Base-by-base conservation (phyloP, 2,113 vertebrate species). In the Bufo gargarizans region DNA sequence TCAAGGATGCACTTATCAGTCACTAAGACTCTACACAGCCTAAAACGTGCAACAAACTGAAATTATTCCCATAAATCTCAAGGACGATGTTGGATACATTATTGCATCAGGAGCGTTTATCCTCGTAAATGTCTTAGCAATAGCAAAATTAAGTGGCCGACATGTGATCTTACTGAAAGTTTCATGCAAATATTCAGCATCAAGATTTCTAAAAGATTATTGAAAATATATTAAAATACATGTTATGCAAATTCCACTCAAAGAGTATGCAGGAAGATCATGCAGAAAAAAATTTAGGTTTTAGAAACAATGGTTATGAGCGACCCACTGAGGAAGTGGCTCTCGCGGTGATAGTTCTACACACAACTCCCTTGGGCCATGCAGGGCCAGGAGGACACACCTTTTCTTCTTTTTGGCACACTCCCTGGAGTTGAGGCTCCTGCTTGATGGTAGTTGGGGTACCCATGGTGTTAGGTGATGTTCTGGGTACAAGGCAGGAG, bases 51-150 rank as follows among this genome's bases (percentile, higher is more conserved):
- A 79, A 67, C 49, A 86, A 14, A 11, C 58, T 79, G 22, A 86
- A 63, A 86, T 86, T 78, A 86, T 86, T 78, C 59, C 59, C 85
- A 79, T 86, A 86, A 86, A 79, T 86, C 85, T 86, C 78, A 79
- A 55, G 58, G 85, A 86, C 85, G 79, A 43, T 67, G 74, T 47
- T 67, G 85, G 49, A 78, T 59, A 63, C 74, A 53, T 78, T 65
- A 86, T 86, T 86, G 79, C 59, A 19, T 86, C 58, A 78, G 47
- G 74, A 22, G 45, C n/a, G 13, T 8, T 45, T 8, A 33, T 47
- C 47, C n/a, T 65, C n/a, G 59, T 79, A 86, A 77, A 77, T 33
- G 20, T 78, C 58, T 86, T 63, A n/a, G 47, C 67, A 53, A 76
- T 78, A 55, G 22, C 4, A 58, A 47, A 47, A 74, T 85, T 47